Conservation (phyloP, 2,797 vertebrate species). For the Sphenopsis melanotis region DNA sequence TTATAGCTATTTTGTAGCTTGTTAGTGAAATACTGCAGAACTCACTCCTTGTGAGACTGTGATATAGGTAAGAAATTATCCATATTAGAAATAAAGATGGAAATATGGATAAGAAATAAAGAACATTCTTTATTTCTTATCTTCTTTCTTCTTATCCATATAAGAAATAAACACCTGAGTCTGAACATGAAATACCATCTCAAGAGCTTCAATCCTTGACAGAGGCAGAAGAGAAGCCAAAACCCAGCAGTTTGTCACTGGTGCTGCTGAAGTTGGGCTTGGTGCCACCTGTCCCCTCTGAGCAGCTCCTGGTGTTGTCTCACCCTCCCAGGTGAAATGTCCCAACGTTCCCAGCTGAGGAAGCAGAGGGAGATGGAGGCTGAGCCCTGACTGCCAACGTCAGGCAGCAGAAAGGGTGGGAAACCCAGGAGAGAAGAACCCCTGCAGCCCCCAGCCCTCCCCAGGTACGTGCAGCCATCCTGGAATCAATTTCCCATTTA, state of each 20-base stretch:
- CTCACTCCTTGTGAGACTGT: background rate
- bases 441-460: background rate
- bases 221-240: background rate
- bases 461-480: background rate
- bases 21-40: background rate
- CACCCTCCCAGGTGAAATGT: background rate
- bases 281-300: background rate
- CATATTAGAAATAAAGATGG: too few species aligned
- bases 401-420: background rate
- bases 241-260: background rate
- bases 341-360: background rate
- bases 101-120: too few species aligned
- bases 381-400: background rate
- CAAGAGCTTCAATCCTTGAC: background rate
- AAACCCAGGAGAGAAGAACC: background rate
- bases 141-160: too few species aligned
- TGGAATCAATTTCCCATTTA: too few species aligned
- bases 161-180: background rate
- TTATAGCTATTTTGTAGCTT: background rate
- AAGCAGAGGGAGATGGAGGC: background rate
- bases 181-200: background rate
- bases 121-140: too few species aligned
- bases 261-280: background rate
- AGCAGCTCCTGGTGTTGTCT: rapidly evolving
- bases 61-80: background rate